Conservation (phyloP, 1,140 invertebrate species). For the Pararge aegeria region DNA sequence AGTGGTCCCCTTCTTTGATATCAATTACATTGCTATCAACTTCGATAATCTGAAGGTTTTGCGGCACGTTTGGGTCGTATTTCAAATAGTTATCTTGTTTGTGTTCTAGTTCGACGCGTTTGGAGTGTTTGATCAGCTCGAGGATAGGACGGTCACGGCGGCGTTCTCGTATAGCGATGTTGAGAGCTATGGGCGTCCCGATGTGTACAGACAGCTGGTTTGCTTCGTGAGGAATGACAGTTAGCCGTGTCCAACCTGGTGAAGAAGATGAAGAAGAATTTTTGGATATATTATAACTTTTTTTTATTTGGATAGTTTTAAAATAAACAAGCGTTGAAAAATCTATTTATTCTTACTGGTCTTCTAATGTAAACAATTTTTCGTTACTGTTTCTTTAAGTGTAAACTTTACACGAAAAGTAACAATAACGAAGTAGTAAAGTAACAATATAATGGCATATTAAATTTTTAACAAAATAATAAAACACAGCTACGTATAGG, state of each 20-base stretch:
- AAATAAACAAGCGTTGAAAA: too few relatives aligned
- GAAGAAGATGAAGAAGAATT: neutral
- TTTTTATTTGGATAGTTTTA: too few relatives aligned
- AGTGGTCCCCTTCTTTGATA: constrained; percentile 55
- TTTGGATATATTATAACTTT: too few relatives aligned
- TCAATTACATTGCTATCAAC: constrained; percentile 66
- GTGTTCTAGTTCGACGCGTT: constrained; percentile 46
- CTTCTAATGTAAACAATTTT: too few relatives aligned
- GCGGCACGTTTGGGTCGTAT: constrained; percentile 67
- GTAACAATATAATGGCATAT: too few relatives aligned
- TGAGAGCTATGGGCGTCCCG: constrained; percentile 48
- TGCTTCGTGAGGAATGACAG: constrained; percentile 64
- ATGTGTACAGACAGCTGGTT: constrained; percentile 59
- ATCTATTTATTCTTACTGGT: too few relatives aligned
- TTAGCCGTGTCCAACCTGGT: constrained; percentile 62
- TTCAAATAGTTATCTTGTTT: constrained; percentile 59
- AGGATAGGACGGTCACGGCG: constrained; percentile 55
- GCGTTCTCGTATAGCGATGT: constrained; percentile 56
- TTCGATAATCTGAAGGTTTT: constrained; percentile 67
- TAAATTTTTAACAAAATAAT: too few relatives aligned
- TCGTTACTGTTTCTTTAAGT: too few relatives aligned
- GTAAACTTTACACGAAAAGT: too few relatives aligned
- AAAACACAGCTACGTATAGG: too few relatives aligned
- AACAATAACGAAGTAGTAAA: too few relatives aligned
- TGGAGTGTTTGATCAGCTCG: constrained; percentile 60